Base-by-base conservation (phyloP, 2,888 invertebrate genomes). In the Stenchaetothrips biformis region DNA sequence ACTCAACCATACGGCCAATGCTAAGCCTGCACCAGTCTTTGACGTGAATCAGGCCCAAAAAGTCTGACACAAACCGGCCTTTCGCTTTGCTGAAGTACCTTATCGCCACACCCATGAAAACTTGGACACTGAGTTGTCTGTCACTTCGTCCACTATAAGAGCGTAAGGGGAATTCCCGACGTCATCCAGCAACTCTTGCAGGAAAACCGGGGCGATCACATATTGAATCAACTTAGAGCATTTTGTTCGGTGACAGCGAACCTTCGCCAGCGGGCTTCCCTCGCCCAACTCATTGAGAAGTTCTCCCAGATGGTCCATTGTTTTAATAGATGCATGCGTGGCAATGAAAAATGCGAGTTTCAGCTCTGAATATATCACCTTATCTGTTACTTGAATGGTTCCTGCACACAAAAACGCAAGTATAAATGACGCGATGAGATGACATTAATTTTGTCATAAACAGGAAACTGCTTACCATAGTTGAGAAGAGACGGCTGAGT, bases 171-270 rank as follows among this genome's bases (percentile, higher is more conserved):
- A n/a, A n/a, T n/a, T n/a, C n/a, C n/a, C n/a, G n/a, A n/a, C n/a
- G n/a, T n/a, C n/a, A n/a, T 62, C 62, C 21, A 49, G 13, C 49
- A 84, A 82, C 67, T 84, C 83, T 67, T 78, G 77, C 21, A 83
- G 79, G 74, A 83, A 74, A 13, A 81, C 81, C 53, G 83, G 82
- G 74, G 82, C 81, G 11, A 83, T 83, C 3, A 84, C 84, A 27
- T 82, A 79, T 27, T 81, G 80, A 49, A 84, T 83, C n/a, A 84
- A 77, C 78, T 82, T 82, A 7, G 83, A 82, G 81, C 83, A 83
- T 78, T 83, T 83, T 13, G 83, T 84, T 13, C 83, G 81, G 77
- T 82, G 83, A 78, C 82, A 80, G 8, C 82, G 80, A 59, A 82
- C 47, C 11, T 79, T 81, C 59, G 82, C 82, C 16, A 83, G 78